Evolutionary conservation across 2,797 vertebrate species (phyloP).

Genomic region (Anolis apletophallus): DNA sequence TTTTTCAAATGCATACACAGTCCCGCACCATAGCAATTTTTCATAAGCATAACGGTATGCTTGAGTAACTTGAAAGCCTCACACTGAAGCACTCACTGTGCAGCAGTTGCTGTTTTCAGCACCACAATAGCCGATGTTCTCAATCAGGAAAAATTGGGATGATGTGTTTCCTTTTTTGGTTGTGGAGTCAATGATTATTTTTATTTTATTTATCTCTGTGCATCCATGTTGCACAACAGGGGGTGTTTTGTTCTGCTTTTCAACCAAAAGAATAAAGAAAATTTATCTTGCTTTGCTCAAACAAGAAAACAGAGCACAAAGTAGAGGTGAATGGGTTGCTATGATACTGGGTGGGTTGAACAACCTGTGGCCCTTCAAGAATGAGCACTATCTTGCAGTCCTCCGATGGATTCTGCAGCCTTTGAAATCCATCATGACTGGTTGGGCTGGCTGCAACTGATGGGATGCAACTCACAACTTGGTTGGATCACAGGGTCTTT

Average conservation of each 20-base stretch:
- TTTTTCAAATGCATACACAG: conserved; percentile 52
- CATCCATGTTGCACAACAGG: neutral
- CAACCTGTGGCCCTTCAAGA: too few relatives aligned
- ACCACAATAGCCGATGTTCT: conserved; percentile 53
- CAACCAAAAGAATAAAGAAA: neutral
- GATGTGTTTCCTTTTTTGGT: conserved; percentile 3
- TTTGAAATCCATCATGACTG: neutral
- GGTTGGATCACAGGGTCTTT: too few relatives aligned
- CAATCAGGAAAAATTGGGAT: conserved; percentile 46
- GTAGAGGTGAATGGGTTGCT: neutral
- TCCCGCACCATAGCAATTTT: conserved; percentile 59
- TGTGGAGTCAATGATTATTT: conserved; percentile 17
- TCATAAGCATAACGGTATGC: conserved; percentile 63
- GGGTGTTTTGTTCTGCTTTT: neutral
- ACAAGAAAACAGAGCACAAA: neutral
- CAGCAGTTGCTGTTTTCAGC: conserved; percentile 50
- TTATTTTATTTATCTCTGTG: conserved; percentile 10
- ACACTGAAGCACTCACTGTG: conserved; percentile 42
- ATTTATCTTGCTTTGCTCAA: neutral
- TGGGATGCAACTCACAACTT: neutral
- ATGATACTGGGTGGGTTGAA: neutral
- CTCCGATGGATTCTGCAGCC: too few relatives aligned
- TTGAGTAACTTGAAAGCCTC: conserved; percentile 60
- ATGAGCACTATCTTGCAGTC: too few relatives aligned
- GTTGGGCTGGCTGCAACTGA: neutral